Evolutionary conservation across 2,113 vertebrate genomes (phyloP).

Genomic region (Nibea albiflora): DNA sequence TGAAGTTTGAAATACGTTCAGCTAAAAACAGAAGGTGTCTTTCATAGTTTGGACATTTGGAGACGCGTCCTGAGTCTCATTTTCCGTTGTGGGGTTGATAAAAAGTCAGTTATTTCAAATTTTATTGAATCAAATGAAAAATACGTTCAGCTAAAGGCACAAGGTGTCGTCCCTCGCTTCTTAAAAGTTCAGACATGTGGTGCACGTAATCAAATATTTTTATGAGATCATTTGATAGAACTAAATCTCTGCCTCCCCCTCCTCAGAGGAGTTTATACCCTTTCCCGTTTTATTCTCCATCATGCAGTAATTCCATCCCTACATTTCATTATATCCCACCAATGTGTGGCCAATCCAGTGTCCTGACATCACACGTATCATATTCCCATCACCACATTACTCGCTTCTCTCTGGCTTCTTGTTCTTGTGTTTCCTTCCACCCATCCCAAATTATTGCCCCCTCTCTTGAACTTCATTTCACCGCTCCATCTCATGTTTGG

Average conservation of each 20-base stretch:
- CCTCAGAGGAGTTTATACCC: conserved; percentile 17
- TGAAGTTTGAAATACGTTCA: background rate
- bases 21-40: background rate
- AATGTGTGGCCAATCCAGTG: conserved; percentile 41
- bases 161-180: background rate
- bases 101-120: conserved; percentile 6
- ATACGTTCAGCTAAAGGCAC: background rate
- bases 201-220: background rate
- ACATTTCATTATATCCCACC: conserved; percentile 41
- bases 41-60: background rate
- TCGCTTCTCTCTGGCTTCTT: conserved; percentile 45
- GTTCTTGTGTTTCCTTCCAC: conserved; percentile 66
- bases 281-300: conserved; percentile 52
- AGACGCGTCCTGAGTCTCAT: background rate
- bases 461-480: conserved; percentile 56
- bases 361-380: conserved; percentile 71
- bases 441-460: conserved; percentile 38
- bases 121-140: background rate
- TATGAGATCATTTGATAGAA: background rate
- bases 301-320: conserved; percentile 64
- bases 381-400: conserved; percentile 69
- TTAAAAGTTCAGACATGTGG: conserved; percentile 2
- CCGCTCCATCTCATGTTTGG: conserved; percentile 26
- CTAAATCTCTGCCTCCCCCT: conserved; percentile 12
- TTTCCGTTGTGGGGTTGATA: no score